Conservation (phyloP, 35 echinoderm and acorn worm species). For the Ophiothrix spiculata region DNA sequence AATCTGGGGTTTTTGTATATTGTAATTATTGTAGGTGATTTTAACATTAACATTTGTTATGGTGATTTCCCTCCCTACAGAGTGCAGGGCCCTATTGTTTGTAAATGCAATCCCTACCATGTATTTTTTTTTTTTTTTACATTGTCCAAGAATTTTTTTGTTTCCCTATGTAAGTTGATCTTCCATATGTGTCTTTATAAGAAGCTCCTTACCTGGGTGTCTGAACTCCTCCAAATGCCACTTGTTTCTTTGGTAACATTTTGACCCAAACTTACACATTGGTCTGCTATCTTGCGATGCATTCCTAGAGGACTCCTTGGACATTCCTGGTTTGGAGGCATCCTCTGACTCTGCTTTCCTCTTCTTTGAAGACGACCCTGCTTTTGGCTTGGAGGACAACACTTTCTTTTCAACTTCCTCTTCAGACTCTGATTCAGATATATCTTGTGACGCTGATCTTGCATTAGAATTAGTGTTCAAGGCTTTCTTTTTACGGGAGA, state of each 20-base stretch:
- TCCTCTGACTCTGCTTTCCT: neutral
- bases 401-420: neutral
- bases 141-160: no score
- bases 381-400: neutral
- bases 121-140: no score
- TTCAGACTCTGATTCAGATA: slow-evolving; percentile 76
- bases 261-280: slow-evolving; percentile 31
- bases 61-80: neutral
- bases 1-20: no score
- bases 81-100: neutral
- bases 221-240: slow-evolving; percentile 40
- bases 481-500: neutral
- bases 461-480: neutral
- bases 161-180: neutral
- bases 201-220: slow-evolving; percentile 33
- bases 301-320: neutral
- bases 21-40: no score
- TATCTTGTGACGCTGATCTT: slow-evolving; percentile 48
- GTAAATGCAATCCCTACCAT: neutral
- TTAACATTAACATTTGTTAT: neutral
- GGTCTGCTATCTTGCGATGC: slow-evolving; percentile 20
- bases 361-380: neutral
- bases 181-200: neutral
- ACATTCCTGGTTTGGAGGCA: neutral
- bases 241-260: slow-evolving; percentile 60